Base-by-base conservation (phyloP, 2,888 invertebrate genomes). In the Caenorhabditis sp. region DNA sequence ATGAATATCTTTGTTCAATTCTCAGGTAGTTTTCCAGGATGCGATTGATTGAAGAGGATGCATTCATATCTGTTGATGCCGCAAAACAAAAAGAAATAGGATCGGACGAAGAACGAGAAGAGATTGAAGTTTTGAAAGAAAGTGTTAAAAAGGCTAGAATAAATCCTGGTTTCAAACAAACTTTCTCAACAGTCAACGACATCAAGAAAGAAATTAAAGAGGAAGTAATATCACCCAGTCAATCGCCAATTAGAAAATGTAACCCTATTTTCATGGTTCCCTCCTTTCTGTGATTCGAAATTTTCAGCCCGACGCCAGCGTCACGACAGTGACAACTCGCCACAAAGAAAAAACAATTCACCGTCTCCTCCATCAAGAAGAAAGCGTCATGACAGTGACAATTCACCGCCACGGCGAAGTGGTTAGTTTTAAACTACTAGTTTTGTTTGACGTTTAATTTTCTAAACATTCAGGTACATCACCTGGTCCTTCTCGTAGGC, bases 11-110 rank as follows among this genome's bases (percentile, higher is more conserved):
- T 54, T 19, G 51, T 27, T 17, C 31, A 49, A 57, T 55, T 27
- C 17, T 58, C 17, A 27, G 21, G 5, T 31, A 19, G 1, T 10
- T 23, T 79, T 74, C 63, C 57, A 81, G 83, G 12, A 68, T 83
- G 59, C 69, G 77, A 50, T 62, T 83, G 36, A 64, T 82, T 19
- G 83, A 83, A 62, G 81, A 81, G 26, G 80, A 82, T 50, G 79
- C 81, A 12, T 82, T 82, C 61, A 66, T 78, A 14, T 64, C 81
- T 0, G 79, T 78, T 17, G 76, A 70, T 12, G 73, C 76, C 0
- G 70, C 79, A 1, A 72, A 68, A 51, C 55, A 49, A 3, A 64
- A 62, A 36, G 76, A 78, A 4, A 69, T 69, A 6, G 74, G 69
- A 21, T 73, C 75, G 3, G 72, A 70, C 17, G 78, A 79, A 14